Base-by-base conservation (phyloP, 2,888 invertebrate species). In the Pollenia labialis region DNA sequence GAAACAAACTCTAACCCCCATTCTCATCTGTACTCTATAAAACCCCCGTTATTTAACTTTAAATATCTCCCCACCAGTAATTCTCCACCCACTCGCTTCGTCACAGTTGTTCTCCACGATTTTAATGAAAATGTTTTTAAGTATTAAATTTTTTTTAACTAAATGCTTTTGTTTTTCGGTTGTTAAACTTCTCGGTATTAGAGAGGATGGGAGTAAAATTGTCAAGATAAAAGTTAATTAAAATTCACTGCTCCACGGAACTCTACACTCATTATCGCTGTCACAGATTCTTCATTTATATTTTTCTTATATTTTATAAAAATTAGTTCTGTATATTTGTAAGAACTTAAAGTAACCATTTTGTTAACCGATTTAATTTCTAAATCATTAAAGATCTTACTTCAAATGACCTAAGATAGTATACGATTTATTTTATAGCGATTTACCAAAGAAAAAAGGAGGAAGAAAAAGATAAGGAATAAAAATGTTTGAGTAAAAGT, bases 171-270 rank as follows among this genome's bases (percentile, higher is more conserved):
- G 23, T 40, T 23, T 14, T 48, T 9, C 56, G 11, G n/a, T 4
- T 58, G 46, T 44, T 40, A 71, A 56, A 23, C 12, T 56, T 56
- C 56, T 23, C 11, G 6, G n/a, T 69, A 11, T 71, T 32, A 54
- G 46, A n/a, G 60, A 32, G 58, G 11, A 46, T 9, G 4, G 12
- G 0, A 54, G 66, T 54, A 62, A 64, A 48, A 56, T 83, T 68
- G 44, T 76, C 32, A 46, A 46, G 48, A 76, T 62, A 71, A 82
- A 71, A 83, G 71, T 71, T 72, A 83, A 83, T 77, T 83, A 83
- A 64, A 64, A 54, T 16, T 16, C 50, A 68, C 44, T 58, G 48
- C 58, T 68, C 14, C 18, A 42, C 11, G 12, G 4, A 23, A 11
- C 64, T 64, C 18, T 52, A 11, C 3, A 12, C 32, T 68, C 32